Conservation (phyloP, 2,888 invertebrate species). For the Drosophila kanekoi region DNA sequence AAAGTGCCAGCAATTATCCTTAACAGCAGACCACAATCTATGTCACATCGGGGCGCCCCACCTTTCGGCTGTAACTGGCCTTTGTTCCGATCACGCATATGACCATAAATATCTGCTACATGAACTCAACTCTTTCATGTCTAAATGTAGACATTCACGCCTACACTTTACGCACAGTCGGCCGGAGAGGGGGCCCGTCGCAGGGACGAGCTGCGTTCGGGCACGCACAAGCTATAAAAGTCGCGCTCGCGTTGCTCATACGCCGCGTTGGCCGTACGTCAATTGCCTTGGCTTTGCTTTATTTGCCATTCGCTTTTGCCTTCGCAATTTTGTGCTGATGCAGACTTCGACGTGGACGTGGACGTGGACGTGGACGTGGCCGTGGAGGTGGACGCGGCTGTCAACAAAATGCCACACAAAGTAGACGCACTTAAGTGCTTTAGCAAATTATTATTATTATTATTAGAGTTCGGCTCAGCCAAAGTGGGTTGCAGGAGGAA, state of each 20-base stretch:
- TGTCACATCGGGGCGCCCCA: neutral
- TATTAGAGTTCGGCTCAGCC: constrained; percentile 33
- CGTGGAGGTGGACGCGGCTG: constrained; percentile 30
- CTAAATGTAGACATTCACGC: constrained; percentile 67
- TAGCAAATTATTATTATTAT: constrained; percentile 79
- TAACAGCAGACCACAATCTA: constrained; percentile 7
- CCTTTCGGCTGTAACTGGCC: neutral
- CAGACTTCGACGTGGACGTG: neutral
- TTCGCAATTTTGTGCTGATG: constrained; percentile 10
- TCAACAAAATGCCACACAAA: constrained; percentile 64
- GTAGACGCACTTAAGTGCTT: constrained; percentile 79
- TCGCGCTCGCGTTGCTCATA: constrained; percentile 69
- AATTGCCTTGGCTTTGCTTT: constrained; percentile 62
- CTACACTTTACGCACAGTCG: constrained; percentile 52
- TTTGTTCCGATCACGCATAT: constrained; percentile 50
- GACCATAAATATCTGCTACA: constrained; percentile 43
- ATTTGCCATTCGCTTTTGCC: constrained; percentile 38
- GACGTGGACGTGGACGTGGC: neutral
- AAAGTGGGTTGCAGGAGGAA: constrained; percentile 6
- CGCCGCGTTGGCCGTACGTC: constrained; percentile 60
- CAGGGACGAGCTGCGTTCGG: constrained; percentile 8
- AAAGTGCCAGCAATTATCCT: constrained; percentile 43
- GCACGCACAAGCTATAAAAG: constrained; percentile 71
- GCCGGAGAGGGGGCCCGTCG: neutral
- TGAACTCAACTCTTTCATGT: constrained; percentile 48